Percentiles rank a stretch among this genome's conserved stretches.
Evolutionary conservation across 53 echinoderm and acorn worm species (phyloP).

Genomic region (Stichopus horrens): DNA sequence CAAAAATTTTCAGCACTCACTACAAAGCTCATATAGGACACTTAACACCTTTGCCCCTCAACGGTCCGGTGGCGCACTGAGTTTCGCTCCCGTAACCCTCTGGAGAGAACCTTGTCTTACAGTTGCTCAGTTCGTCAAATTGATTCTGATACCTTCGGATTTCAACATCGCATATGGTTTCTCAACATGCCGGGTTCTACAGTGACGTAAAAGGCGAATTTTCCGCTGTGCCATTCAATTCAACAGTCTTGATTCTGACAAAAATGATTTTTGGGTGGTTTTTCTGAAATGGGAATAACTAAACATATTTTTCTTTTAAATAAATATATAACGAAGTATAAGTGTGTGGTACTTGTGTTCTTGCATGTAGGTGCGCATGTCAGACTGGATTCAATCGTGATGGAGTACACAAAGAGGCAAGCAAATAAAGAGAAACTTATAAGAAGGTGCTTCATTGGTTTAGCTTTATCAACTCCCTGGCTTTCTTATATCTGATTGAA

Average conservation of each 20-base stretch:
- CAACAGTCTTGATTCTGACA: conserved; percentile 12
- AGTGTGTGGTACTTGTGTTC: too few relatives aligned
- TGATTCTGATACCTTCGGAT: conserved; percentile 10
- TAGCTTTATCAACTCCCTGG: too few relatives aligned
- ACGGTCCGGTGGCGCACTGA: conserved; percentile 29
- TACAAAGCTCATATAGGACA: conserved; percentile 1
- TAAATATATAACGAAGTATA: too few relatives aligned
- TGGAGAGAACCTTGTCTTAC: conserved; percentile 18
- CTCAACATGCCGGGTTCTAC: neutral
- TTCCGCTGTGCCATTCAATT: conserved; percentile 41
- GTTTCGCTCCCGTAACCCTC: conserved; percentile 14
- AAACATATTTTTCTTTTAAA: neutral
- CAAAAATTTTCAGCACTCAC: neutral
- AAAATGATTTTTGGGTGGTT: neutral
- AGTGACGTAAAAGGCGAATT: conserved; percentile 26
- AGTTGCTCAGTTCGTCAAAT: conserved; percentile 35
- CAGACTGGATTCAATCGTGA: too few relatives aligned
- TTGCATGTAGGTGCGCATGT: too few relatives aligned
- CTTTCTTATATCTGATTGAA: too few relatives aligned
- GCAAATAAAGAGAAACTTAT: too few relatives aligned
- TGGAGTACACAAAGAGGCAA: too few relatives aligned
- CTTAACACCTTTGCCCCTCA: conserved; percentile 41
- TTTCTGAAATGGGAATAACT: neutral
- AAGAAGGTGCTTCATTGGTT: too few relatives aligned
- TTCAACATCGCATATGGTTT: neutral